These are phyloP conservation scores for Montipora efflorescens DNA, from an alignment of 64 coral and sea anemone species.

Conservation along the genomic window DNA sequence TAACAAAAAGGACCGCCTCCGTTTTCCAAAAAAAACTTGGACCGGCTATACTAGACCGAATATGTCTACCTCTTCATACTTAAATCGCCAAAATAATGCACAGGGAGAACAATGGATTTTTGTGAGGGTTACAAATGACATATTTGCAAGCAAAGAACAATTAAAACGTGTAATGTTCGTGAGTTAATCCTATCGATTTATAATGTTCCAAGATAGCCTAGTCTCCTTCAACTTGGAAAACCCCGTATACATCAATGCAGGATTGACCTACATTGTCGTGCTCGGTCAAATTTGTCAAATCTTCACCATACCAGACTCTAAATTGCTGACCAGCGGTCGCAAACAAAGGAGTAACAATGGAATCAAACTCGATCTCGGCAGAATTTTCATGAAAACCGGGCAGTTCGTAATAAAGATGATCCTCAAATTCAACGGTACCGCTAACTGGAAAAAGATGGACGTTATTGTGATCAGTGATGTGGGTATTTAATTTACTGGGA, in stretches of 20 bases:
- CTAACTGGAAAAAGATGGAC: not conserved
- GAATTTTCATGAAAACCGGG: not conserved
- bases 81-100: too few relatives aligned
- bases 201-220: too few relatives aligned
- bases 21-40: too few relatives aligned
- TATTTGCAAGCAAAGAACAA: too few relatives aligned
- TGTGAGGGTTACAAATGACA: too few relatives aligned
- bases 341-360: not conserved
- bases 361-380: not conserved
- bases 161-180: too few relatives aligned
- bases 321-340: not conserved
- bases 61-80: too few relatives aligned
- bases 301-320: not conserved
- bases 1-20: too few relatives aligned
- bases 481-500: not conserved
- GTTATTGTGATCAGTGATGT: constrained; percentile 12
- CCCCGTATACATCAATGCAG: not conserved
- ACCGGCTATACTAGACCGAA: too few relatives aligned
- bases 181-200: too few relatives aligned
- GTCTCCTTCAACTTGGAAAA: not conserved
- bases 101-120: too few relatives aligned
- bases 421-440: not conserved
- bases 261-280: not conserved
- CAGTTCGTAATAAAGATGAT: not conserved
- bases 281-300: not conserved